Evolutionary conservation across 2,888 invertebrate species (phyloP).

Genomic region (Agrilus biguttatus): DNA sequence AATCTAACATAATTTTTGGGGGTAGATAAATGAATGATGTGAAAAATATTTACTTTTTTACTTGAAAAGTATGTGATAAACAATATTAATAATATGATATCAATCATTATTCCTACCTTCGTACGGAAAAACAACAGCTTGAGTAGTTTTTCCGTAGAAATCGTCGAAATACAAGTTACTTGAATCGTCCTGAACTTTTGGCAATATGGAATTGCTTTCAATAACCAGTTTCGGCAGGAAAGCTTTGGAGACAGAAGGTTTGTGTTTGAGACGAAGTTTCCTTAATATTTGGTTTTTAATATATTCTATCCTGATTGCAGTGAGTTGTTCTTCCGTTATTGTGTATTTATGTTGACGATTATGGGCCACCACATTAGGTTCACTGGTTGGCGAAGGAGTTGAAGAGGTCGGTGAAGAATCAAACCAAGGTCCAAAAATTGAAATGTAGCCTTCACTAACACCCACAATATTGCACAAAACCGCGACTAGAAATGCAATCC

Average conservation of each 20-base stretch:
- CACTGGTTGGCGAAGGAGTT: conserved; percentile 1
- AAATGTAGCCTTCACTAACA: conserved; percentile 2
- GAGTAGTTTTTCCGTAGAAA: conserved; percentile 71
- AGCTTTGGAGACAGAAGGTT: conserved; percentile 49
- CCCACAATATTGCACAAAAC: conserved; percentile 6
- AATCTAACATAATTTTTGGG: too few species aligned
- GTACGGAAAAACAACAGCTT: conserved; percentile 68
- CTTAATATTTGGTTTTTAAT: conserved; percentile 75
- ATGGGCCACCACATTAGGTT: conserved; percentile 13
- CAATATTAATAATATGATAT: too few species aligned
- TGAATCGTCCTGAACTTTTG: conserved; percentile 33
- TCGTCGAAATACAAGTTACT: conserved; percentile 39
- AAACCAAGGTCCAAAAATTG: conserved; percentile 21
- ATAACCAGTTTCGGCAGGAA: conserved; percentile 63
- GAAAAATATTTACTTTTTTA: too few species aligned
- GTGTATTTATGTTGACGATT: conserved; percentile 12
- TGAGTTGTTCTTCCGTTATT: conserved; percentile 42
- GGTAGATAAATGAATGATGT: too few species aligned
- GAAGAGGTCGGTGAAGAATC: conserved; percentile 8
- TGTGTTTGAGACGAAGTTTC: conserved; percentile 61
- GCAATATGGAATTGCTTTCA: conserved; percentile 50
- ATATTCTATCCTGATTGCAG: conserved; percentile 59
- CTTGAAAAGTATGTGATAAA: too few species aligned
- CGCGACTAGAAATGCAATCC: conserved; percentile 13
- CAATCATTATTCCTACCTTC: conserved; percentile 47